Evolutionary conservation across 2,113 vertebrate genomes (phyloP).

Genomic region (Ploceus nigricollis): DNA sequence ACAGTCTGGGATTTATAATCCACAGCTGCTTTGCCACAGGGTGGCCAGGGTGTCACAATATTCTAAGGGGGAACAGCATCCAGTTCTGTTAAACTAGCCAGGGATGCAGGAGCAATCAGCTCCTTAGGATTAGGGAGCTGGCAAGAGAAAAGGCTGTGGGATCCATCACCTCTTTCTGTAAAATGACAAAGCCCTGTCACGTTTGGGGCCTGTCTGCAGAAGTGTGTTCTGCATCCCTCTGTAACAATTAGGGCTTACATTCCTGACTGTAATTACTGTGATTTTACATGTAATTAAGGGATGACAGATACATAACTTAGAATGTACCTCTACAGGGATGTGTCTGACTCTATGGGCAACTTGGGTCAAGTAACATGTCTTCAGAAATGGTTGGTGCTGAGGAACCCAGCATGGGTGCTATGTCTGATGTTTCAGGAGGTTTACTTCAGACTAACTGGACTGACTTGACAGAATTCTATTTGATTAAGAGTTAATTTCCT

Average conservation of each 20-base stretch:
- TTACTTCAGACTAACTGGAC: not conserved
- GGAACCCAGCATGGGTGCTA: not conserved
- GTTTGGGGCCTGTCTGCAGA: not conserved
- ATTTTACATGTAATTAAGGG: not conserved
- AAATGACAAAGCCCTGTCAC: not conserved
- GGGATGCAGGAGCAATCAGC: not conserved
- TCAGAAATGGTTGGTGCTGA: not conserved
- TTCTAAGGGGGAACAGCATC: not conserved
- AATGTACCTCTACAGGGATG: not conserved
- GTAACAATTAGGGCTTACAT: not conserved
- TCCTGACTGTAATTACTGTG: not conserved
- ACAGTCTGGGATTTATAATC: not conserved
- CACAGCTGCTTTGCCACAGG: not conserved
- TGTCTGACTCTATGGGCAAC: not conserved
- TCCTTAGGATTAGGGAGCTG: not conserved
- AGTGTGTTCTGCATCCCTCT: not conserved
- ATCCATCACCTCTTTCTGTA: not conserved
- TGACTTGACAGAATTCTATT: not conserved
- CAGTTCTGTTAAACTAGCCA: not conserved
- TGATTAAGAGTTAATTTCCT: not conserved
- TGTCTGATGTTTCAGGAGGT: not conserved
- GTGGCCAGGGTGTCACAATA: not conserved
- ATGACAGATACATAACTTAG: not conserved
- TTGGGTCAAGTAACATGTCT: fast-evolving
- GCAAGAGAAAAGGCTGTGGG: not conserved